These are phyloP conservation scores for Aphodius sticticus DNA, from an alignment of 2,888 invertebrate genomes.

Conservation along the genomic window DNA sequence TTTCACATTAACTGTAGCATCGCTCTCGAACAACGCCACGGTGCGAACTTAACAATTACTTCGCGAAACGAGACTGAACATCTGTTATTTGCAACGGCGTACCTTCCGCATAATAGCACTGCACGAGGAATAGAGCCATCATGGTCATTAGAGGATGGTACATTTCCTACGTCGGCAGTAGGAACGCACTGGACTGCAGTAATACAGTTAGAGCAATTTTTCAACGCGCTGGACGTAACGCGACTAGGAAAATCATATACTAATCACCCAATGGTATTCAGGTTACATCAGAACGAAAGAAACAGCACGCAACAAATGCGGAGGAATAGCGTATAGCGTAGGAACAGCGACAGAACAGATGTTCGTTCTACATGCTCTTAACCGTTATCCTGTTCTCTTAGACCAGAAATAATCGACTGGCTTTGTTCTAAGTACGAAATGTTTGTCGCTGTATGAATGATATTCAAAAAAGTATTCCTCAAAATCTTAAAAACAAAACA, in stretches of 20 bases:
- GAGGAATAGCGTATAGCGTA: too few species aligned
- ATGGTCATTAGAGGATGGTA: neutral
- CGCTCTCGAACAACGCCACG: neutral
- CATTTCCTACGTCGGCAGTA: neutral
- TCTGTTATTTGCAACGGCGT: conserved; percentile 4
- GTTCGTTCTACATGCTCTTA: neutral
- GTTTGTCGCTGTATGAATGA: too few species aligned
- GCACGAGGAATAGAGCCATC: neutral
- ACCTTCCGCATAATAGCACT: neutral
- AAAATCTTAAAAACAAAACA: too few species aligned
- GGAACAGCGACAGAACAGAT: neutral
- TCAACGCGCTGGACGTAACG: neutral
- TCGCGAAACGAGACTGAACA: neutral
- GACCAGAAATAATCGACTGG: too few species aligned
- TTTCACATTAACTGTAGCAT: neutral
- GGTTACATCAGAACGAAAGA: conserved; percentile 10
- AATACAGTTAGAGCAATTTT: neutral
- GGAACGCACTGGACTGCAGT: neutral
- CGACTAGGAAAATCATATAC: conserved; percentile 17
- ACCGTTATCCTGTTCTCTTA: neutral
- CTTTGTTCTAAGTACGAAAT: too few species aligned
- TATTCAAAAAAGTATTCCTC: too few species aligned
- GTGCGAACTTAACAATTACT: neutral
- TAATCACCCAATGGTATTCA: conserved; percentile 24
- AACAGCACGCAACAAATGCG: neutral